phyloP scores from a whole-genome alignment of 2,113 vertebrate genomes.

The Carollia perspicillata region DNA sequence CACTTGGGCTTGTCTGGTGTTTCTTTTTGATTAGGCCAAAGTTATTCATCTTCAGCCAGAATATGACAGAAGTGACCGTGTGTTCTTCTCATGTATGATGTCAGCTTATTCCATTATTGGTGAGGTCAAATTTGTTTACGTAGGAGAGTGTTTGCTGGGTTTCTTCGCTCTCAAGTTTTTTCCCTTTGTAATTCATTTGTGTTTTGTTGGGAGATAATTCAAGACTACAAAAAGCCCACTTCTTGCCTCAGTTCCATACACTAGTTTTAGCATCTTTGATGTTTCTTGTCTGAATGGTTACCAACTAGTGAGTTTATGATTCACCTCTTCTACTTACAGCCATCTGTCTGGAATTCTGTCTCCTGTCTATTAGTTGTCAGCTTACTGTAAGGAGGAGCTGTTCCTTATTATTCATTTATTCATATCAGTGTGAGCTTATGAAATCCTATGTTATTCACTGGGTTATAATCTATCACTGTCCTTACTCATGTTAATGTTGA shows the following conservation, averaged over 20 bases:
- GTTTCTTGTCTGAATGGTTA: background rate
- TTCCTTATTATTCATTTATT: background rate
- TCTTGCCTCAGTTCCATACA: background rate
- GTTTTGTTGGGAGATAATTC: background rate
- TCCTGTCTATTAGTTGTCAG: background rate
- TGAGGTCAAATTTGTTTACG: background rate
- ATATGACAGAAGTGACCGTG: fast-evolving
- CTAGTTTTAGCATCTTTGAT: background rate
- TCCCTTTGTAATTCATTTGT: background rate
- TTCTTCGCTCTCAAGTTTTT: background rate
- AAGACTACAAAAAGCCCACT: background rate
- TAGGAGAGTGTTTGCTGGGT: background rate
- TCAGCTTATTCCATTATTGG: fast-evolving
- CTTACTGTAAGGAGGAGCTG: background rate
- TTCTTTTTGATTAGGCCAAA: background rate
- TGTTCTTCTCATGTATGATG: background rate
- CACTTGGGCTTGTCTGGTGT: background rate
- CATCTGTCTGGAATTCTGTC: too few species aligned
- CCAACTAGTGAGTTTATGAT: background rate
- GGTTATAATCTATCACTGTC: too few species aligned
- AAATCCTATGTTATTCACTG: too few species aligned
- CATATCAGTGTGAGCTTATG: background rate
- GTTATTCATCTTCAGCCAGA: too few species aligned
- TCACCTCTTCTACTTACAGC: background rate
- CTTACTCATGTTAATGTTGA: background rate